Evolutionary conservation across 2,113 vertebrate species (phyloP).

Genomic region (Grammomys dolichurus): DNA sequence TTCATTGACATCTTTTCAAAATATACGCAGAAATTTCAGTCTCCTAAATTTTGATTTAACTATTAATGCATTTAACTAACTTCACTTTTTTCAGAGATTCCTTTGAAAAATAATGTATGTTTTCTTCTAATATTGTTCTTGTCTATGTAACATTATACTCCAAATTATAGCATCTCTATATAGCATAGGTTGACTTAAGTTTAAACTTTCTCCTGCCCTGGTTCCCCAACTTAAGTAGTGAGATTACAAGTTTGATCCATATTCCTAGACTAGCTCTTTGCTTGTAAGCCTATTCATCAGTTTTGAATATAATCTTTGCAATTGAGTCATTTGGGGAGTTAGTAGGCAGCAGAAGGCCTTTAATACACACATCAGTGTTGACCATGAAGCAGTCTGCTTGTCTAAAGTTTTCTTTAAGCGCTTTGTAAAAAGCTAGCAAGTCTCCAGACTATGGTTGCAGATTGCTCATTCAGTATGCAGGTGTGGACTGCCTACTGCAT

Average conservation of each 20-base stretch:
- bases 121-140: background rate
- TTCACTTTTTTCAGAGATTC: background rate
- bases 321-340: background rate
- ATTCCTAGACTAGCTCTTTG: background rate
- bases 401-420: background rate
- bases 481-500: background rate
- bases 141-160: background rate
- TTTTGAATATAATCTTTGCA: conserved; percentile 27
- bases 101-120: background rate
- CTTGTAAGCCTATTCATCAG: background rate
- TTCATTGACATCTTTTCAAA: background rate
- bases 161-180: background rate
- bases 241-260: background rate
- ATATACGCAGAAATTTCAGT: background rate
- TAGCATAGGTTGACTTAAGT: background rate
- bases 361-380: background rate
- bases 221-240: background rate
- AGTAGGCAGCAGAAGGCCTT: background rate
- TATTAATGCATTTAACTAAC: background rate
- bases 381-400: background rate
- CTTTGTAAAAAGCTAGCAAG: background rate
- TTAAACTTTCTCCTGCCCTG: background rate
- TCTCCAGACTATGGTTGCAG: background rate
- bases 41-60: background rate
- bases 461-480: background rate